Percentiles rank a stretch among this genome's conserved stretches.
These are phyloP conservation scores for Heliconius ethilla DNA, from an alignment of 2,888 invertebrate genomes.

Conservation along the genomic window DNA sequence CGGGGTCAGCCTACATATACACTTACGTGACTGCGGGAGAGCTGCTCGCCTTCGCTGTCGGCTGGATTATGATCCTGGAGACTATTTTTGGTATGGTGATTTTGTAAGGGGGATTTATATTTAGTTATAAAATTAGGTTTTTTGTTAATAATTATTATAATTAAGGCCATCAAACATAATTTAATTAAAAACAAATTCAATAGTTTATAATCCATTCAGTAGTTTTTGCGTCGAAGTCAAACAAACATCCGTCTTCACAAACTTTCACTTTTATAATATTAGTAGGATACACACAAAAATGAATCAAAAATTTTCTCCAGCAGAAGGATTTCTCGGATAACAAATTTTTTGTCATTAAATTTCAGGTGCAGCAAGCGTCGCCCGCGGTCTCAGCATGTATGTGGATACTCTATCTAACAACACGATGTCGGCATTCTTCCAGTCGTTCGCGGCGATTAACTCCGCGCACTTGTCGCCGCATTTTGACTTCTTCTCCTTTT, in stretches of 20 bases:
- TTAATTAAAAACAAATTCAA: too few relatives aligned
- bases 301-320: too few relatives aligned
- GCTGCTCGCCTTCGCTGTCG: slow-evolving; percentile 92
- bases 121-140: too few relatives aligned
- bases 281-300: too few relatives aligned
- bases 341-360: slow-evolving; percentile 1
- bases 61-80: slow-evolving; percentile 95
- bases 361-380: slow-evolving; percentile 88
- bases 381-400: slow-evolving; percentile 88
- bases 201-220: too few relatives aligned
- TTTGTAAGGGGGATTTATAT: background rate
- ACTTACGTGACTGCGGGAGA: slow-evolving; percentile 94
- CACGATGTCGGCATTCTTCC: slow-evolving; percentile 84
- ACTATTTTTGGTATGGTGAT: slow-evolving; percentile 85
- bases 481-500: slow-evolving; percentile 88
- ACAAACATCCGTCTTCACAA: too few relatives aligned
- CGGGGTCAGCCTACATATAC: slow-evolving; percentile 95
- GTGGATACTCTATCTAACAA: slow-evolving; percentile 85
- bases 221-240: too few relatives aligned
- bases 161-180: too few relatives aligned
- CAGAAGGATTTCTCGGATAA: too few relatives aligned
- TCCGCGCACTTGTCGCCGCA: slow-evolving; percentile 83
- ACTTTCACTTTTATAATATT: too few relatives aligned
- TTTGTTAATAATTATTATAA: too few relatives aligned
- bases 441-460: slow-evolving; percentile 82